These are phyloP conservation scores for Oncorhynchus keta DNA, from an alignment of 2,113 vertebrate species.

Conservation along the genomic window DNA sequence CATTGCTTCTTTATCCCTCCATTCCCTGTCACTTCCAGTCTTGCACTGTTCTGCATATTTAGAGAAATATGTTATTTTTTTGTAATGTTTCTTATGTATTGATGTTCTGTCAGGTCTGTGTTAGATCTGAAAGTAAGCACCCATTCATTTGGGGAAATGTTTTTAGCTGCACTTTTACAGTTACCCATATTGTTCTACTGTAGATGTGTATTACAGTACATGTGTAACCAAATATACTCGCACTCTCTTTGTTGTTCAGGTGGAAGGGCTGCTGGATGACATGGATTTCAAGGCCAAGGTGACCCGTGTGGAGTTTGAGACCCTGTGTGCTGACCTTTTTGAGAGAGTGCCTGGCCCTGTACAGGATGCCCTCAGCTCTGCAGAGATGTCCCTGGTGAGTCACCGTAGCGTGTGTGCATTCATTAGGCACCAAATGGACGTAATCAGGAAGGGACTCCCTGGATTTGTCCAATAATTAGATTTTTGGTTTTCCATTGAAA, in stretches of 20 bases:
- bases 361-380: constrained; percentile 82
- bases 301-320: constrained; percentile 85
- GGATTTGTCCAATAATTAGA: background rate
- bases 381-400: constrained; percentile 89
- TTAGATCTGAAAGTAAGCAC: too few species aligned
- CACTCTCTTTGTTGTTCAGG: constrained; percentile 63
- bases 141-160: too few species aligned
- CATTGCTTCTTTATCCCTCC: too few species aligned
- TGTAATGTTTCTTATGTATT: too few species aligned
- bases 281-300: constrained; percentile 95
- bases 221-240: background rate
- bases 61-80: too few species aligned
- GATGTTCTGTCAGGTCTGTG: too few species aligned
- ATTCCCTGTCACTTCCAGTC: too few species aligned
- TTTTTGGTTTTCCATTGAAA: background rate
- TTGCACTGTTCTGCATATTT: too few species aligned
- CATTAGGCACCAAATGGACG: too few species aligned
- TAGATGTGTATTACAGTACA: background rate
- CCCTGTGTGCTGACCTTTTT: constrained; percentile 89
- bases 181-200: too few species aligned
- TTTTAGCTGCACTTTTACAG: too few species aligned
- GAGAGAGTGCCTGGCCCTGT: constrained; percentile 85
- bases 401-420: background rate
- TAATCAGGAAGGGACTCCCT: too few species aligned
- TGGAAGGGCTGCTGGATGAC: constrained; percentile 93